Conservation (phyloP, 30 jellyfish, hydroid and myxozoan species). For the Aurelia sp. region DNA sequence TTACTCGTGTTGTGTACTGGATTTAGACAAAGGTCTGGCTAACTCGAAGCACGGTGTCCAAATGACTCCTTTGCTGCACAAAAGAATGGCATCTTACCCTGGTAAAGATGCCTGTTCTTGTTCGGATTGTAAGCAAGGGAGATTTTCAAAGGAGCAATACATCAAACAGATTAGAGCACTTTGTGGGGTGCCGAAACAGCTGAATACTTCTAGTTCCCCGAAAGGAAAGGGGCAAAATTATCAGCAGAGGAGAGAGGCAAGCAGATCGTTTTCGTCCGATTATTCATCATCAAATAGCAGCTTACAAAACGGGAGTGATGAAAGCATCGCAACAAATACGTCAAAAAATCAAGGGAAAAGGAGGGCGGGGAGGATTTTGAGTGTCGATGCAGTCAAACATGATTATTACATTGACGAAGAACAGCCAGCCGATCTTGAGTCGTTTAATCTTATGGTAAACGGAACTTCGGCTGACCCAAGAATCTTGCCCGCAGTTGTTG, state of each 20-base stretch:
- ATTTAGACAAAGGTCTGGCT: too few relatives aligned
- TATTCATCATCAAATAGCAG: not conserved
- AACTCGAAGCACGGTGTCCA: too few relatives aligned
- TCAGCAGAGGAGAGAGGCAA: not conserved
- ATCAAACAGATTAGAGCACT: conserved; percentile 24
- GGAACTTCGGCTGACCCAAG: conserved; percentile 47
- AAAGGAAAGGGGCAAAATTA: not conserved
- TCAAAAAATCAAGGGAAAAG: not conserved
- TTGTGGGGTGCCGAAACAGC: conserved; percentile 28
- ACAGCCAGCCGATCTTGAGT: conserved; percentile 41
- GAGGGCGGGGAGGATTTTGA: not conserved
- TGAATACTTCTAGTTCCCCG: not conserved
- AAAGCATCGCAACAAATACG: not conserved
- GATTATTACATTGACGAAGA: conserved; percentile 54
- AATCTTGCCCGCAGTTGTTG: conserved; percentile 56
- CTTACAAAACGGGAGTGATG: not conserved
- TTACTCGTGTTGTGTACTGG: too few relatives aligned
- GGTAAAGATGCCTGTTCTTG: conserved; percentile 4
- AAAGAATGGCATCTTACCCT: too few relatives aligned
- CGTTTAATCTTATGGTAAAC: conserved; percentile 53
- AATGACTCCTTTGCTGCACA: too few relatives aligned
- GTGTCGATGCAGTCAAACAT: not conserved
- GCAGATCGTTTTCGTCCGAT: not conserved
- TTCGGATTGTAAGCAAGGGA: conserved; percentile 37
- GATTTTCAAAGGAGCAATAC: conserved; percentile 41